These are phyloP conservation scores for Oryzias dopingdopingensis DNA, from an alignment of 2,797 vertebrate genomes.

Conservation along the genomic window DNA sequence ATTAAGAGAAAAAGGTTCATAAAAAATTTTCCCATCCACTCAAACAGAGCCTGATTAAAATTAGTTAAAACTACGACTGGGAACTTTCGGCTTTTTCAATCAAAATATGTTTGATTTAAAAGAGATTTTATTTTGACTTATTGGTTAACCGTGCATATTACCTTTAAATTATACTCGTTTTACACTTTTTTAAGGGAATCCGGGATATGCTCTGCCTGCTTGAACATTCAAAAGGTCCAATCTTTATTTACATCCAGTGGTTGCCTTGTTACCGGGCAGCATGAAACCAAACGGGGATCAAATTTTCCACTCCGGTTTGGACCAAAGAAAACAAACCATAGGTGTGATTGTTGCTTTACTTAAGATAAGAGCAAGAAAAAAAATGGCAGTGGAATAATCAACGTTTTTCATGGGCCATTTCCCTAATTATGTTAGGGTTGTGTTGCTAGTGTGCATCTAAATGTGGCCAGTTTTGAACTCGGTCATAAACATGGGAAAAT, in stretches of 20 bases:
- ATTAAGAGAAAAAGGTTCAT: too few relatives aligned
- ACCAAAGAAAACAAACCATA: constrained; percentile 65
- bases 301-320: constrained; percentile 51
- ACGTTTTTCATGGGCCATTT: constrained; percentile 56
- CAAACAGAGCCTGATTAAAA: too few relatives aligned
- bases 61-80: too few relatives aligned
- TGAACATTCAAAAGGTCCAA: constrained; percentile 21
- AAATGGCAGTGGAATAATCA: constrained; percentile 36
- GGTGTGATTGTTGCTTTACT: constrained; percentile 58
- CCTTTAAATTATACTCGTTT: too few relatives aligned
- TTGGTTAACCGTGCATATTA: too few relatives aligned
- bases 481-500: constrained; percentile 59
- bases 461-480: constrained; percentile 20
- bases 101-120: too few relatives aligned
- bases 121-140: too few relatives aligned
- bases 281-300: constrained; percentile 47
- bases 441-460: constrained; percentile 25
- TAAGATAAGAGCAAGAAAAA: constrained; percentile 42
- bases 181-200: too few relatives aligned
- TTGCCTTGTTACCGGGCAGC: constrained; percentile 42
- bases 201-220: constrained; percentile 20
- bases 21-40: too few relatives aligned
- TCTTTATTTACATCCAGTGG: constrained; percentile 54
- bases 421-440: constrained; percentile 49
- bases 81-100: too few relatives aligned